Conservation (phyloP, 2,888 invertebrate genomes). For the Rhogogaster chlorosoma region DNA sequence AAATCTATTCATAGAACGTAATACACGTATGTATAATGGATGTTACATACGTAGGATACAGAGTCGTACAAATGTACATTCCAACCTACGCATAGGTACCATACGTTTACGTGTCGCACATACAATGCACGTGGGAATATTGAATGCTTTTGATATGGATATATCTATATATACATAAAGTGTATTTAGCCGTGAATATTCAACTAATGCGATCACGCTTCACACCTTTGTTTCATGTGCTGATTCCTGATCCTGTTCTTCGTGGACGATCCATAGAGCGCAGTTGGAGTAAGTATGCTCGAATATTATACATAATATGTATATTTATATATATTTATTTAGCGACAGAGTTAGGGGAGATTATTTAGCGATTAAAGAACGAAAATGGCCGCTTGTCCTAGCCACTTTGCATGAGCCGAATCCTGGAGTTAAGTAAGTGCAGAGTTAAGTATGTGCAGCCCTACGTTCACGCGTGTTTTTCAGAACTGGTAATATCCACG, state of each 20-base stretch:
- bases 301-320: background rate
- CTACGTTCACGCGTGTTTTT: background rate
- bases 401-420: background rate
- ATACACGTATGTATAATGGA: background rate
- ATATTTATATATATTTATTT: background rate
- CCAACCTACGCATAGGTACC: background rate
- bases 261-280: slow-evolving; percentile 68
- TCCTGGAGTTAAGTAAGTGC: background rate
- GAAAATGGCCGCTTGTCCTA: background rate
- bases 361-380: background rate
- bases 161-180: background rate
- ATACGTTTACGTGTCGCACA: background rate
- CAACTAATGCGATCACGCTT: slow-evolving; percentile 30
- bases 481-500: background rate
- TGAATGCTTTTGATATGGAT: background rate
- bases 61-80: background rate
- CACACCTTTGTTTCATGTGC: slow-evolving; percentile 70
- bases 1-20: slow-evolving; percentile 14
- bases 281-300: slow-evolving; percentile 77
- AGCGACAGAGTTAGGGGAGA: background rate
- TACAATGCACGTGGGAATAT: slow-evolving; percentile 17
- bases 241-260: slow-evolving; percentile 53
- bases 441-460: background rate
- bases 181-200: slow-evolving; percentile 4
- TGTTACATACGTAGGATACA: background rate